These are phyloP conservation scores for Cinclus mexicanus DNA, from an alignment of 2,113 vertebrate genomes.

Conservation along the genomic window DNA sequence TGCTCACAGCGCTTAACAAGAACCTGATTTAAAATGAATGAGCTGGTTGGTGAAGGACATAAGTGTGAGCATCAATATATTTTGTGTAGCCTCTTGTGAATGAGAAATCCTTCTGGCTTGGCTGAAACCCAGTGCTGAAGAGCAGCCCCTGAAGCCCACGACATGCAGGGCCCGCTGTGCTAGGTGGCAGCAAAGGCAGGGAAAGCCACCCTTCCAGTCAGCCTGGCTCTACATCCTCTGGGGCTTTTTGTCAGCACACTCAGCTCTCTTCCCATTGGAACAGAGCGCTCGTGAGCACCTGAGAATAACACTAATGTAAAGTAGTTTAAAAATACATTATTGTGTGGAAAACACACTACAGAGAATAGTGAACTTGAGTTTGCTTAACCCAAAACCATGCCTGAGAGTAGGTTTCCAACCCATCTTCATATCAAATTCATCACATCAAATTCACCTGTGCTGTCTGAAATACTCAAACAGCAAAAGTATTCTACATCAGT, in stretches of 20 bases:
- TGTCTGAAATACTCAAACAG: neutral
- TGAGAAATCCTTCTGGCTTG: neutral
- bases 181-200: neutral
- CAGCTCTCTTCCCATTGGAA: neutral
- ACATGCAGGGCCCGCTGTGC: rapidly evolving
- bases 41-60: neutral
- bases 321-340: neutral
- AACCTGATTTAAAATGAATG: neutral
- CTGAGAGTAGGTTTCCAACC: neutral
- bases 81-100: neutral
- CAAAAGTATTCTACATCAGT: neutral
- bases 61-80: neutral
- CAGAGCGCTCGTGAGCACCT: rapidly evolving
- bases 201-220: neutral
- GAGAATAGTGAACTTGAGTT: neutral
- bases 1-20: neutral
- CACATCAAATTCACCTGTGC: neutral
- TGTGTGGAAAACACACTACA: neutral
- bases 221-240: neutral
- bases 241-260: neutral
- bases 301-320: neutral
- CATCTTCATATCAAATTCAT: neutral
- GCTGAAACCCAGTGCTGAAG: neutral
- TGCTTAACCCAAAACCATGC: neutral
- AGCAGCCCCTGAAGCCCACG: rapidly evolving